Evolutionary conservation across 2,888 invertebrate species (phyloP).

Genomic region (Hirtodrosophila cameraria): DNA sequence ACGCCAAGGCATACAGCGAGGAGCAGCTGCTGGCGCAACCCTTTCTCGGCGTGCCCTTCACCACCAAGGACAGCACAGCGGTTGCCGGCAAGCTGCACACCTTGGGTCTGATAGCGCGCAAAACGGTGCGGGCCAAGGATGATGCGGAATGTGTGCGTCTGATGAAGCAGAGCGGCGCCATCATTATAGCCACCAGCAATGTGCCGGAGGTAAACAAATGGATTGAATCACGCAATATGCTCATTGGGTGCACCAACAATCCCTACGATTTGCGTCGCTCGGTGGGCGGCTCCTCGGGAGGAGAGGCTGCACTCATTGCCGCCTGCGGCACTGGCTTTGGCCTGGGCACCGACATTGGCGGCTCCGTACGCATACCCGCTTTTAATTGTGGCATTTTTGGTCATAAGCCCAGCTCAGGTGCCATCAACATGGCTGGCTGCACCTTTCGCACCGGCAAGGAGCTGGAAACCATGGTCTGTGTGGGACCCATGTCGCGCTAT

Average conservation of each 20-base stretch:
- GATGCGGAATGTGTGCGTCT: conserved; percentile 92
- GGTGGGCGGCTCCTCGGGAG: conserved; percentile 97
- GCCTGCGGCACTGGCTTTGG: conserved; percentile 93
- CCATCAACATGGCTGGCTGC: conserved; percentile 87
- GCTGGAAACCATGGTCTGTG: conserved; percentile 91
- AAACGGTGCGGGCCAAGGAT: conserved; percentile 86
- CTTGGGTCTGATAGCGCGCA: conserved; percentile 88
- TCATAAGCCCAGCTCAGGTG: conserved; percentile 89
- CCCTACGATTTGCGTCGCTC: conserved; percentile 94
- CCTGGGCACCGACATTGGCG: conserved; percentile 97
- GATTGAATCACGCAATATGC: conserved; percentile 93
- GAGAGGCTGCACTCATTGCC: conserved; percentile 91
- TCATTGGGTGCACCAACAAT: conserved; percentile 95
- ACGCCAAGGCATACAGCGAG: conserved; percentile 86
- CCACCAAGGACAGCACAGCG: conserved; percentile 94
- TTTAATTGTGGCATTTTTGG: conserved; percentile 95
- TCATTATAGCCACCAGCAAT: conserved; percentile 95
- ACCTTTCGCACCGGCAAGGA: conserved; percentile 89
- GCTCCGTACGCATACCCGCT: conserved; percentile 95
- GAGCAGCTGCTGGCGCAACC: conserved; percentile 89
- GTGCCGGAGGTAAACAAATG: conserved; percentile 97
- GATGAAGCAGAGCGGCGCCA: conserved; percentile 92
- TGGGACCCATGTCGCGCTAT: conserved; percentile 92
- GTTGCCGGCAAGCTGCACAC: conserved; percentile 90
- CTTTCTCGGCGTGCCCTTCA: conserved; percentile 95